phyloP scores from a whole-genome alignment of 2,888 invertebrate genomes.

The Napeogenes inachia region DNA sequence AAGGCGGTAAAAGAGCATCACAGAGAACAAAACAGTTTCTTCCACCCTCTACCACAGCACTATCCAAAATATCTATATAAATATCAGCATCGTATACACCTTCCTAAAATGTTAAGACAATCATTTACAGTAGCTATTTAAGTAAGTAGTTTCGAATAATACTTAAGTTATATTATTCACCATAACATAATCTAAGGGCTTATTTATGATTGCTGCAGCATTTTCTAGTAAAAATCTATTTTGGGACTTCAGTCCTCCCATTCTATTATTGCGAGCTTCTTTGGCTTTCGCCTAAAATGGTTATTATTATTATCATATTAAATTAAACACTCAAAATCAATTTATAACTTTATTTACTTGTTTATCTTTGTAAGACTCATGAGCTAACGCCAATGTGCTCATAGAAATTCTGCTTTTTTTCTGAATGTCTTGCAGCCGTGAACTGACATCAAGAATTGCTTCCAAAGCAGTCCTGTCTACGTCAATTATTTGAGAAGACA shows the following conservation, averaged over 20 bases:
- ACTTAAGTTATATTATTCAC: constrained; percentile 38
- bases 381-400: constrained; percentile 60
- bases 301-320: constrained; percentile 8
- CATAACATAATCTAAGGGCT: constrained; percentile 76
- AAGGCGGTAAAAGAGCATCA: constrained; percentile 81
- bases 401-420: constrained; percentile 62
- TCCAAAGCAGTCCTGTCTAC: constrained; percentile 64
- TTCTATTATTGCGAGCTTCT: constrained; percentile 76
- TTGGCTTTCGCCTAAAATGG: constrained; percentile 77
- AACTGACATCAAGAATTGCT: constrained; percentile 63
- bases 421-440: constrained; percentile 58
- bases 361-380: constrained; percentile 72
- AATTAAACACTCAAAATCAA: constrained; percentile 45
- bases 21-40: constrained; percentile 80
- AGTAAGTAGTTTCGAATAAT: not conserved
- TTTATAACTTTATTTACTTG: constrained; percentile 61
- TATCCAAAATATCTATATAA: constrained; percentile 79
- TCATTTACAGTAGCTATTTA: not conserved
- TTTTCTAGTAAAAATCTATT: constrained; percentile 84
- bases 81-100: constrained; percentile 83
- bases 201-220: constrained; percentile 77
- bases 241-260: constrained; percentile 60
- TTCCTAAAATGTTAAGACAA: constrained; percentile 62
- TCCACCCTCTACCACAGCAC: constrained; percentile 79
- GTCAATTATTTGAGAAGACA: constrained; percentile 40